Evolutionary conservation across 2,888 invertebrate genomes (phyloP), one percentile per base, ranked within the genome.

Genomic region (Metallyticus violacea): DNA sequence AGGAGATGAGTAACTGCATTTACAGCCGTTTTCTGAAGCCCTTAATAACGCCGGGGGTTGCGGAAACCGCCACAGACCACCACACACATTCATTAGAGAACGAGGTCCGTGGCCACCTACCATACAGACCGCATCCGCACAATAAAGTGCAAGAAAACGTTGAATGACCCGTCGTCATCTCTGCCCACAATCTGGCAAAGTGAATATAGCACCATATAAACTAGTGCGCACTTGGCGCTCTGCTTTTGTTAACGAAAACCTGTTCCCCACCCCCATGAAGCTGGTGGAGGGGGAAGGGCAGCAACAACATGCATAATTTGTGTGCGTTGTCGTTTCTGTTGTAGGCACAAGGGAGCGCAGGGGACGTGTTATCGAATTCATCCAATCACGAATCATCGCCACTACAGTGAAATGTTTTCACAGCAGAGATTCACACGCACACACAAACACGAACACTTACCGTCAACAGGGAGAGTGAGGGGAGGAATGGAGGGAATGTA

Each of bases 331-430:
- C 26, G 78, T 62, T 62, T 62, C 40, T 62, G 40, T 62, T 62
- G 40, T 62, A 15, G 40, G 81, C 26, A 25, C 7, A 30, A 26
- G 28, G 22, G 79, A 27, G 79, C 15, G 9, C 27, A 27, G 27
- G 79, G 26, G 6, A 27, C 27, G 22, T 27, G 76, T 82, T 40
- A 82, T 82, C 82, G 82, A 82, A 76, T 82, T 82, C 82, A 82
- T 9, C 82, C 62, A 82, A 26, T 40, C 40, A 26, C 62, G 22
- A 26, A 78, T 62, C 81, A 81, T 81, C 84, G 81, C 87, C 81
- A 85, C 85, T 85, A 85, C 84, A 84, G 80, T 84, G 79, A 79
- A 79, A 25, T 79, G 28, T 26, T 79, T 79, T 25, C 26, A 79
- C 26, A 79, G 28, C 79, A 79, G 28, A 26, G 79, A 79, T 27